Evolutionary conservation across 2,797 vertebrate species (phyloP), one percentile per base, ranked within the genome.

Genomic region (Buphagus erythrorhynchus): DNA sequence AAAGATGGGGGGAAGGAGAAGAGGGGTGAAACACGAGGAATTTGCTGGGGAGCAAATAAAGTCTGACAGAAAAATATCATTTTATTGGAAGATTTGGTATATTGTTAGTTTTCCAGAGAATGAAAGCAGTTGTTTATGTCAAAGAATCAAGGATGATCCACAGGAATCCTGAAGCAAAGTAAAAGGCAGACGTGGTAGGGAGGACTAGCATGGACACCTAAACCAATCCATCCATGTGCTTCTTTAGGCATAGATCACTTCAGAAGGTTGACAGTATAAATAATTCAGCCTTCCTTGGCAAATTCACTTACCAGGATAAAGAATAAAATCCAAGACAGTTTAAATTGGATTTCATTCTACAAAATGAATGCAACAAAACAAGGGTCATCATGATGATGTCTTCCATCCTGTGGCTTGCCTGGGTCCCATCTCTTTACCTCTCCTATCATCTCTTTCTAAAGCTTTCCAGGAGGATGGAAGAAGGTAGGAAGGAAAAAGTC

Each of bases 21-120:
- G n/a, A 45, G 16, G 13, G 9, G 28, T 6, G 15, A 24, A 21
- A 45, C 6, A 22, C 0, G 2, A 45, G 21, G 4, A 51, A 5
- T 49, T 67, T 9, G 3, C 17, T 26, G 22, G 9, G 26, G 40
- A 65, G 16, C 4, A 58, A 78, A 48, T 62, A 2, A 93, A 57
- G 3, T 57, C 63, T 69, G 42, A 6, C 18, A n/a, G 13, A 62
- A 79, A 68, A 57, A 52, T 20, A 4, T 5, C 4, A 15, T 29
- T 43, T 13, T 40, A 13, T 29, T 49, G 59, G 29, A 54, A 73
- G 31, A n/a, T 33, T 15, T 55, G 14, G 5, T 38, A 2, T 55
- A 31, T 13, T 36, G 19, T 21, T 86, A 22, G 9, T 45, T 62
- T 57, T 46, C 17, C 31, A 49, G 43, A 49, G 51, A 55, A 42